Evolutionary conservation across 2,113 vertebrate species (phyloP).

Genomic region (Cettia cetti): DNA sequence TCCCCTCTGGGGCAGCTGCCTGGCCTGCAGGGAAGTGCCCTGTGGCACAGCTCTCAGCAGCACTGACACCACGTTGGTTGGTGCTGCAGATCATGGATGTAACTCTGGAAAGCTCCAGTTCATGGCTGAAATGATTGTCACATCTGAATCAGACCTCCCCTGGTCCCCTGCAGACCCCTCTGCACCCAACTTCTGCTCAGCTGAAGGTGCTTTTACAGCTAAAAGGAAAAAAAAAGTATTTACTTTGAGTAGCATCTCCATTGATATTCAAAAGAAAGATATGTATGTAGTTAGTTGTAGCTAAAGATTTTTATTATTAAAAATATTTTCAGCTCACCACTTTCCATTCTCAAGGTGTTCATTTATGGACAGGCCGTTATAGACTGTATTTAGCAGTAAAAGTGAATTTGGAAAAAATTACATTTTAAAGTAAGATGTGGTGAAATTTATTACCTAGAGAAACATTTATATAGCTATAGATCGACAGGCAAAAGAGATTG

Average conservation of each 20-base stretch:
- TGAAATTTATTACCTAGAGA: constrained; percentile 13
- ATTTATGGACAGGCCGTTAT: not conserved
- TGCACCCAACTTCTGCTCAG: not conserved
- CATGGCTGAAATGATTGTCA: not conserved
- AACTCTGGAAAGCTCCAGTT: not conserved
- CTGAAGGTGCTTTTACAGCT: not conserved
- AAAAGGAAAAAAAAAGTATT: not conserved
- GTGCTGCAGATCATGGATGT: not conserved
- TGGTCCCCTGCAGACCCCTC: not conserved
- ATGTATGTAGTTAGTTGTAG: not conserved
- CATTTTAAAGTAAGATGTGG: constrained; percentile 57
- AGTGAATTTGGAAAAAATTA: constrained; percentile 25
- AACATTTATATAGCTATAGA: constrained; percentile 1
- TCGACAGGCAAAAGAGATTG: not conserved
- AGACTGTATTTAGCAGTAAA: not conserved
- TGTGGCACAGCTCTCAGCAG: not conserved
- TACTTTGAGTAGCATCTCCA: not conserved
- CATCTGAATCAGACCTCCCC: too few species aligned
- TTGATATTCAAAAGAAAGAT: not conserved
- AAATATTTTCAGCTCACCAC: not conserved
- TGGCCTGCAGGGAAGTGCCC: not conserved
- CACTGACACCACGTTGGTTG: not conserved
- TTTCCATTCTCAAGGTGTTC: not conserved
- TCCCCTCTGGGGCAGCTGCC: not conserved
- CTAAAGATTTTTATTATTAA: not conserved